These are phyloP conservation scores for Metallyticus violacea DNA, from an alignment of 2,888 invertebrate species.

Conservation along the genomic window DNA sequence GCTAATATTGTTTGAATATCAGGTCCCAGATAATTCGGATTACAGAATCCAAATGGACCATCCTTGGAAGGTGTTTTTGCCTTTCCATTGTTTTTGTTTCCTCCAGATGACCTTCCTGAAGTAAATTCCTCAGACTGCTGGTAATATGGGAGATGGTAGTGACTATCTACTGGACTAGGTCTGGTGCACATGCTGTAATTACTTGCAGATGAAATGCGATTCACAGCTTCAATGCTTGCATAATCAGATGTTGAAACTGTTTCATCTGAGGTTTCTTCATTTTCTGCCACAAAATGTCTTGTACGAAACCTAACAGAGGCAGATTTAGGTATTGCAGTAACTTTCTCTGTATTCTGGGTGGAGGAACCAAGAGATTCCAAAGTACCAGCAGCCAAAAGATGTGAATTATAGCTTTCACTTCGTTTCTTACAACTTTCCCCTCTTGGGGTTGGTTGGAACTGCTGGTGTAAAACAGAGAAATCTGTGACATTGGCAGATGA, in stretches of 20 bases:
- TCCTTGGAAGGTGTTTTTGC: constrained; percentile 40
- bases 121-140: constrained; percentile 9
- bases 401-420: constrained; percentile 55
- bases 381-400: constrained; percentile 43
- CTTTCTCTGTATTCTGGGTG: constrained; percentile 18
- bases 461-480: constrained; percentile 52
- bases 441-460: constrained; percentile 49
- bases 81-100: neutral
- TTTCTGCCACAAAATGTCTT: constrained; percentile 49
- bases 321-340: constrained; percentile 51
- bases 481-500: constrained; percentile 38
- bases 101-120: neutral
- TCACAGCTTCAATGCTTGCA: constrained; percentile 66
- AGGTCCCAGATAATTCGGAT: constrained; percentile 71
- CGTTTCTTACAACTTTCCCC: constrained; percentile 41
- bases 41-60: constrained; percentile 66
- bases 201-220: constrained; percentile 53
- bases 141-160: neutral
- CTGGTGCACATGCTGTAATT: constrained; percentile 40
- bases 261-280: constrained; percentile 54
- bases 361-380: neutral
- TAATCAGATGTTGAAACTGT: constrained; percentile 70
- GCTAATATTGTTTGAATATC: constrained; percentile 51
- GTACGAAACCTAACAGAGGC: constrained; percentile 56
- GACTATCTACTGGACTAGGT: constrained; percentile 22